A percentile compares a stretch with the other conserved stretches of the same genome.
Evolutionary conservation across 2,797 vertebrate species (phyloP).

Genomic region (Florisuga fusca): DNA sequence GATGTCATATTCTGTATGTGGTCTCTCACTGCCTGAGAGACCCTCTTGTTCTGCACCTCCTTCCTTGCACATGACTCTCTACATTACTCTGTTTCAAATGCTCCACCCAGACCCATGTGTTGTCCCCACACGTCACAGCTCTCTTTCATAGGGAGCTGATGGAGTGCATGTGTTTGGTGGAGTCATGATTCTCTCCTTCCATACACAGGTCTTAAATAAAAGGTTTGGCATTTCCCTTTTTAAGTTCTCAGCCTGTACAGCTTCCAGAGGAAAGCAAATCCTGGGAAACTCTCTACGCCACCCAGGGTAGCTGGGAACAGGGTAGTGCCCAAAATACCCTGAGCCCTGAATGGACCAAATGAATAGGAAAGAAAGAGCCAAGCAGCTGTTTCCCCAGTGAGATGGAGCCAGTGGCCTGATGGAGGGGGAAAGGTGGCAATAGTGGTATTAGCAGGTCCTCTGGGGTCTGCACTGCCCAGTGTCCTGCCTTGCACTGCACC

Average conservation of each 20-base stretch:
- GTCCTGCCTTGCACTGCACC: not conserved
- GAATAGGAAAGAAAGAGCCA: conserved; percentile 15
- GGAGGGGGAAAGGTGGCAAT: not conserved
- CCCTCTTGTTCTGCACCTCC: not conserved
- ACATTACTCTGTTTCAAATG: rapidly evolving
- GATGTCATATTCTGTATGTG: too few relatives aligned
- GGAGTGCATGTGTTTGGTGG: not conserved
- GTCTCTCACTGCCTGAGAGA: not conserved
- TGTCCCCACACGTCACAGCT: not conserved
- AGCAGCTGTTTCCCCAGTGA: not conserved
- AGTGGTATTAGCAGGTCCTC: not conserved
- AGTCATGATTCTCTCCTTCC: not conserved
- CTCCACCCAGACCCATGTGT: not conserved
- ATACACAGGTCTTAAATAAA: not conserved
- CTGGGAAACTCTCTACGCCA: not conserved
- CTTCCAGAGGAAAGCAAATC: conserved; percentile 1
- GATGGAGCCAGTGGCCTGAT: not conserved
- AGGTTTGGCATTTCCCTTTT: not conserved
- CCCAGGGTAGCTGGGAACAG: not conserved
- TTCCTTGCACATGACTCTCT: not conserved
- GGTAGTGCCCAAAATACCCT: conserved; percentile 2
- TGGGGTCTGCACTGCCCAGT: not conserved
- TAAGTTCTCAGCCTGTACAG: not conserved
- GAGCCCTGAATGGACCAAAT: not conserved
- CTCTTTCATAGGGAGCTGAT: not conserved